Conservation (phyloP, 2,113 vertebrate genomes). For the Anser cygnoides region DNA sequence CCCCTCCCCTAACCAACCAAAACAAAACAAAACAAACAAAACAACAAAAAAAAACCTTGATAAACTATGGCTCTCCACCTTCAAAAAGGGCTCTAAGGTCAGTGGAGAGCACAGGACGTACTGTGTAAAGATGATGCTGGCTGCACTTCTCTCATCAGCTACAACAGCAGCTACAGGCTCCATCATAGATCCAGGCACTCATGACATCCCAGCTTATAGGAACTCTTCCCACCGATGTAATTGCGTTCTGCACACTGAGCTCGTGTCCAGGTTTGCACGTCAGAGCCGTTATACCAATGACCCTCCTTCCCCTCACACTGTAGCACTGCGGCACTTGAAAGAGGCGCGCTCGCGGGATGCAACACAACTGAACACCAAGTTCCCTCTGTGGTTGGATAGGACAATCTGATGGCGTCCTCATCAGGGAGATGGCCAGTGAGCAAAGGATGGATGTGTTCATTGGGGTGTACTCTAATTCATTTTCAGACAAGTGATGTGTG, state of each 20-base stretch:
- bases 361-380: accelerated
- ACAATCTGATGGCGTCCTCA: background rate
- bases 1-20: background rate
- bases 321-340: background rate
- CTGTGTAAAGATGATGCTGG: background rate
- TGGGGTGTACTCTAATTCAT: conserved; percentile 44
- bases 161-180: background rate
- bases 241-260: background rate
- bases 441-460: background rate
- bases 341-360: background rate
- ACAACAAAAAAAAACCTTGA: background rate
- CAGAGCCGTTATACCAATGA: conserved; percentile 30
- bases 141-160: background rate
- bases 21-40: background rate
- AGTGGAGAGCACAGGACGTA: background rate
- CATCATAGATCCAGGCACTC: background rate
- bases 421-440: background rate
- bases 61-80: conserved; percentile 21
- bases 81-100: conserved; percentile 58
- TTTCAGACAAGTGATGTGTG: conserved; percentile 45
- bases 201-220: background rate
- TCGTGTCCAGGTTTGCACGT: conserved; percentile 35
- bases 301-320: background rate
- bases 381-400: background rate
- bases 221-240: background rate